phyloP scores from a whole-genome alignment of 2,888 invertebrate genomes.

The Spilarctia lutea region DNA sequence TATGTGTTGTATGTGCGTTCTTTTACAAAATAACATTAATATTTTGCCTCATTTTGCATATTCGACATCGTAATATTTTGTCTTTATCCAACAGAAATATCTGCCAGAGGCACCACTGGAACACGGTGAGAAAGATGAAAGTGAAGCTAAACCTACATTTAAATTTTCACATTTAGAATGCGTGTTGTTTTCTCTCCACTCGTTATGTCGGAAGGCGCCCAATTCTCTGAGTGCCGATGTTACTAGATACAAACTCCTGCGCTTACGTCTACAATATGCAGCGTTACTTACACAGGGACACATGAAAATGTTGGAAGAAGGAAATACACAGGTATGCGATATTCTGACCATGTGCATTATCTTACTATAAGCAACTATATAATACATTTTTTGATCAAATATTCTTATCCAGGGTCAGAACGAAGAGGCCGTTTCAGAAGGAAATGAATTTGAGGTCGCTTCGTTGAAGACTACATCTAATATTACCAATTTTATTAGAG shows the following conservation, averaged over 20 bases:
- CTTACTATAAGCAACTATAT: neutral
- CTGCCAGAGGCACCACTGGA: slow-evolving; percentile 95
- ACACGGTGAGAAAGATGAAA: slow-evolving; percentile 67
- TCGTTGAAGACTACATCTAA: slow-evolving; percentile 97
- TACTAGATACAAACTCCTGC: slow-evolving; percentile 92
- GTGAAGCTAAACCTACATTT: slow-evolving; percentile 77
- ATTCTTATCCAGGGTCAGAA: slow-evolving; percentile 87
- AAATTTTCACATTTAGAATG: slow-evolving; percentile 98
- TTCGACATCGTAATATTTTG: neutral
- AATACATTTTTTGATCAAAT: slow-evolving; percentile 7
- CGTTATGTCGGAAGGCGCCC: slow-evolving; percentile 92
- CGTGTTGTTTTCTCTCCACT: slow-evolving; percentile 89
- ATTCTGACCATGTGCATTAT: neutral
- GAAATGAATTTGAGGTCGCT: slow-evolving; percentile 91
- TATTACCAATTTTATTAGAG: slow-evolving; percentile 96
- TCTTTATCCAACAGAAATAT: slow-evolving; percentile 88
- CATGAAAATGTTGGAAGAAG: slow-evolving; percentile 89
- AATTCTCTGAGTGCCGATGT: slow-evolving; percentile 91
- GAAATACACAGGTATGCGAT: slow-evolving; percentile 78
- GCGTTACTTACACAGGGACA: slow-evolving; percentile 96
- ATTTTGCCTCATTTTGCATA: too few relatives aligned
- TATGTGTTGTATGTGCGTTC: neutral
- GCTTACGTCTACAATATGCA: slow-evolving; percentile 95
- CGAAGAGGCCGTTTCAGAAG: slow-evolving; percentile 91
- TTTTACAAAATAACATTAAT: too few relatives aligned